Percentiles rank a stretch among this genome's conserved stretches.
Evolutionary conservation across 1,140 invertebrate genomes (phyloP).

Genomic region (Drosophila sturtevanti): DNA sequence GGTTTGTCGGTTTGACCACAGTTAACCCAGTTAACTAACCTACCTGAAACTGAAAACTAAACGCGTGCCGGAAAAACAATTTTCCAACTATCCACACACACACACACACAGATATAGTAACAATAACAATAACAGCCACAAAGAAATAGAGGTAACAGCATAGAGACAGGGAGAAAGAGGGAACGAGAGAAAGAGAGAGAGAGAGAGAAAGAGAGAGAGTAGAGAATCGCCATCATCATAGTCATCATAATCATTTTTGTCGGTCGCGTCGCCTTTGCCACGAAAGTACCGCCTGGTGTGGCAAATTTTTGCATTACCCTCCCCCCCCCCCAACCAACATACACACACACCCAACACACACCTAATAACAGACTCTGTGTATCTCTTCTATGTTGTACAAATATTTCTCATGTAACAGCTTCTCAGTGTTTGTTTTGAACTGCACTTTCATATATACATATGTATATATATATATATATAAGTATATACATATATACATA

Average conservation of each 20-base stretch:
- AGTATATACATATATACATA: background rate
- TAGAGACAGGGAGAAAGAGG: conserved; percentile 14
- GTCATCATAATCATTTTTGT: conserved; percentile 39
- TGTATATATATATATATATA: background rate
- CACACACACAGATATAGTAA: conserved; percentile 6
- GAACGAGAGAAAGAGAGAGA: background rate
- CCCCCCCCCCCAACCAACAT: background rate
- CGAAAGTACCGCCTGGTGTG: conserved; percentile 19
- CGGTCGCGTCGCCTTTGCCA: background rate
- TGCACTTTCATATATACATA: conserved; percentile 27
- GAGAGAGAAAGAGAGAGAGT: conserved; percentile 19
- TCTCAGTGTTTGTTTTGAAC: conserved; percentile 47
- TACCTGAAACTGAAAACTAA: conserved; percentile 32
- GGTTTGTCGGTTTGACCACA: conserved; percentile 17
- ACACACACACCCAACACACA: no score
- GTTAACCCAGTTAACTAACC: conserved; percentile 48
- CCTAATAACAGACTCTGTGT: background rate
- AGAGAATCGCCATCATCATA: conserved; percentile 50
- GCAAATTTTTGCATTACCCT: conserved; percentile 74
- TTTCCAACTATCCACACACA: conserved; percentile 60
- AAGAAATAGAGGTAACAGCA: background rate
- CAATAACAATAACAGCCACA: conserved; percentile 27
- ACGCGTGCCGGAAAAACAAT: conserved; percentile 66
- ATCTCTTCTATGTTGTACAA: conserved; percentile 59
- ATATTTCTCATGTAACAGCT: conserved; percentile 74